Conservation (phyloP, 1,140 invertebrate species). For the Orussus abietinus region DNA sequence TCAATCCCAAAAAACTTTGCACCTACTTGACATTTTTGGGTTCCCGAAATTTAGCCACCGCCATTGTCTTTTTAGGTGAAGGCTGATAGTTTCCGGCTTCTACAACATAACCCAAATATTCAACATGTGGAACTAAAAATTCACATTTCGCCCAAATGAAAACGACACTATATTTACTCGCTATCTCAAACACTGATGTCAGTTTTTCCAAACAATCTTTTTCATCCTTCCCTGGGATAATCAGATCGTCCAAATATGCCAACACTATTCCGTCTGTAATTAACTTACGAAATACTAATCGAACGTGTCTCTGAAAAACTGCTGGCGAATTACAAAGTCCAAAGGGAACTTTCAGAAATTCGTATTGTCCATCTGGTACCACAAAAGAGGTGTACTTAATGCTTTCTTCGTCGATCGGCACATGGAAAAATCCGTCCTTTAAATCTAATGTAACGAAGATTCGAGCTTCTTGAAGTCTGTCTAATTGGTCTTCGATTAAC, state of each 20-base stretch:
- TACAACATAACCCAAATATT: conserved; percentile 28
- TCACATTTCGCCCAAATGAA: conserved; percentile 29
- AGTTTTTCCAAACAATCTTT: conserved; percentile 14
- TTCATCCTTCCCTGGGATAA: conserved; percentile 6
- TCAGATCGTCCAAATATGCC: conserved; percentile 9
- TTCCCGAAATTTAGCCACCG: conserved; percentile 18
- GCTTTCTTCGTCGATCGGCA: conserved; percentile 33
- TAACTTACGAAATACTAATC: conserved; percentile 20
- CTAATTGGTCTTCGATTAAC: conserved; percentile 46
- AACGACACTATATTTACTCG: conserved; percentile 19
- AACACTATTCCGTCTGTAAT: not conserved
- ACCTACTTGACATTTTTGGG: conserved; percentile 20
- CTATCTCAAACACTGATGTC: conserved; percentile 18
- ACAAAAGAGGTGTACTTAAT: conserved; percentile 10
- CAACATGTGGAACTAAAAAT: conserved; percentile 17
- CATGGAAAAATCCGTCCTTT: no score
- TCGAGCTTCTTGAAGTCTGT: conserved; percentile 30
- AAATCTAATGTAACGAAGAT: conserved; percentile 50
- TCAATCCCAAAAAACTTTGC: conserved; percentile 20
- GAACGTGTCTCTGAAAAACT: conserved; percentile 31
- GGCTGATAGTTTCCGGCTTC: conserved; percentile 16
- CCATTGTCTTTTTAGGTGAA: conserved; percentile 17
- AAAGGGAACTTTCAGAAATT: conserved; percentile 33
- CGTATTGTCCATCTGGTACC: conserved; percentile 19
- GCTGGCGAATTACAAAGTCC: conserved; percentile 30